A percentile compares a stretch with the other conserved stretches of the same genome.
Evolutionary conservation across 2,113 vertebrate genomes (phyloP).

Genomic region (Chrysemys picta): DNA sequence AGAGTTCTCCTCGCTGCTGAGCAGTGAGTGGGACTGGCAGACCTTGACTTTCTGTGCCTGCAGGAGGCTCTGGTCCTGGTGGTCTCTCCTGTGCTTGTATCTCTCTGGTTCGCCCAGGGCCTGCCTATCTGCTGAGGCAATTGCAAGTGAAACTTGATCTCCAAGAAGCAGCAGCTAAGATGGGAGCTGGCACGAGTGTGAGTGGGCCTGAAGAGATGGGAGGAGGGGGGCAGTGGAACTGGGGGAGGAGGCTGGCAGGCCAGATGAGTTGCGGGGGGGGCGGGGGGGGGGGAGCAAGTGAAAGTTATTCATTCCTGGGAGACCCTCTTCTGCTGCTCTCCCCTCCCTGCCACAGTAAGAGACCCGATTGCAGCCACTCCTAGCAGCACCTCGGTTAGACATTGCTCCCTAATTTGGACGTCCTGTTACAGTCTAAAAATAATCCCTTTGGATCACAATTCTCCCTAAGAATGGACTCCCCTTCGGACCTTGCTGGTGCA

Average conservation of each 20-base stretch:
- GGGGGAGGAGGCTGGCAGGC: not conserved
- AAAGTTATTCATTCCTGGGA: not conserved
- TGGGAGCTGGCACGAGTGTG: not conserved
- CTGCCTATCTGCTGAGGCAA: not conserved
- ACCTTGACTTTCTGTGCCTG: not conserved
- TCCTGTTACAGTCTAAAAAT: not conserved
- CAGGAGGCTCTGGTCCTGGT: not conserved
- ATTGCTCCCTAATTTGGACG: too few species aligned
- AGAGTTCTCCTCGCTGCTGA: not conserved
- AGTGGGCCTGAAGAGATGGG: not conserved
- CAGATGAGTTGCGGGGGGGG: not conserved
- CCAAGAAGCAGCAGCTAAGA: not conserved
- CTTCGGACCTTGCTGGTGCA: not conserved
- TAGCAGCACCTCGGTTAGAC: not conserved
- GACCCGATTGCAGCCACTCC: not conserved
- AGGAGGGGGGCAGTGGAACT: not conserved
- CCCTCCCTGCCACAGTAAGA: not conserved
- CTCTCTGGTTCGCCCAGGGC: accelerated
- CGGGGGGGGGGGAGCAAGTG: not conserved
- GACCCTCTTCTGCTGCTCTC: not conserved
- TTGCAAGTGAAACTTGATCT: not conserved
- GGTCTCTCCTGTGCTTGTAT: too few species aligned
- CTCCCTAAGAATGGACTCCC: not conserved
- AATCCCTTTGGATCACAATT: not conserved
- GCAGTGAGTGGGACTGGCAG: not conserved